A percentile compares a stretch with the other conserved stretches of the same genome.
phyloP scores from a whole-genome alignment of 1,140 invertebrate species.

The Solenopsis invicta region DNA sequence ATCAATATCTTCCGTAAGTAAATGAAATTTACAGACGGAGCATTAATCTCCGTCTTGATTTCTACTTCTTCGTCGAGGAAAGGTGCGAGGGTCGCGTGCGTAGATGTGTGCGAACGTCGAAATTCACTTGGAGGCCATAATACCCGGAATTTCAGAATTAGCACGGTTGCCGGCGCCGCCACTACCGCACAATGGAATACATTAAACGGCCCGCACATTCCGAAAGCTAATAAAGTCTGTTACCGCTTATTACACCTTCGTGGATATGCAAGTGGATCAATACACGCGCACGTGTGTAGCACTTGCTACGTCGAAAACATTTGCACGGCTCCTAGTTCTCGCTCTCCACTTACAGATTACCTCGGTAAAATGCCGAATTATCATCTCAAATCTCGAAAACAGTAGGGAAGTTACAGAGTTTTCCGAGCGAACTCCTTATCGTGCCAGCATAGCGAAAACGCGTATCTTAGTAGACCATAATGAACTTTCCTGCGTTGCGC shows the following conservation, averaged over 20 bases:
- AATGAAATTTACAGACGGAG: slow-evolving; percentile 25
- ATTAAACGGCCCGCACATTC: slow-evolving; percentile 79
- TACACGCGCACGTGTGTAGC: slow-evolving; percentile 36
- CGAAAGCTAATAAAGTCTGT: slow-evolving; percentile 82
- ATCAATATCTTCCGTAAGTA: slow-evolving; percentile 13
- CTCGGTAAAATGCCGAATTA: background rate
- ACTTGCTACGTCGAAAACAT: slow-evolving; percentile 24
- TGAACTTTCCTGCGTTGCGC: background rate
- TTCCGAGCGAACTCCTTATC: slow-evolving; percentile 16
- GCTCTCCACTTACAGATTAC: slow-evolving; percentile 24
- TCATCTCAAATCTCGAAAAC: background rate
- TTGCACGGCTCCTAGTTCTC: background rate
- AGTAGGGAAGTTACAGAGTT: background rate
- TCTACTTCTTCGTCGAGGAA: background rate
- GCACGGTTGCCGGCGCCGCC: slow-evolving; percentile 71
- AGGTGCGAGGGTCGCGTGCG: slow-evolving; percentile 2
- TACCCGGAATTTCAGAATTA: slow-evolving; percentile 82
- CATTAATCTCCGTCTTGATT: slow-evolving; percentile 51
- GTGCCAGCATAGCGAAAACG: background rate
- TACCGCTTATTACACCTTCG: slow-evolving; percentile 80
- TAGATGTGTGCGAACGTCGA: slow-evolving; percentile 75
- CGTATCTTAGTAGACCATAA: background rate
- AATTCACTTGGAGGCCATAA: slow-evolving; percentile 81
- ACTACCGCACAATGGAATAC: slow-evolving; percentile 80
- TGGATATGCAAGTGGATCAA: slow-evolving; percentile 71